Evolutionary conservation across 1,140 invertebrate species (phyloP), one percentile per base, ranked within the genome.

Genomic region (Drosophila watanabei): DNA sequence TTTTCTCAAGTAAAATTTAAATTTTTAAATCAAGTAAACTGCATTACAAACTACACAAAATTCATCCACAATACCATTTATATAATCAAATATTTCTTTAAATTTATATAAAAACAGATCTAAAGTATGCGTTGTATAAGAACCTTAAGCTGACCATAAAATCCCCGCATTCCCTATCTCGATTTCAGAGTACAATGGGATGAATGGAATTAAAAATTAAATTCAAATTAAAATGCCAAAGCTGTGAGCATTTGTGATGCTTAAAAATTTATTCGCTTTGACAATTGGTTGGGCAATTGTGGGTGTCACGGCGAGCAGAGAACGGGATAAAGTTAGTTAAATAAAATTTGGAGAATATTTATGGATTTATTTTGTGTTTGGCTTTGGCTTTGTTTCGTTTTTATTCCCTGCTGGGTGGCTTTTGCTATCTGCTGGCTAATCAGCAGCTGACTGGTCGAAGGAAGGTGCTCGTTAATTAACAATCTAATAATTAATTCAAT

Each of bases 401-500:
- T 48, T 18, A 28, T 52, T 61, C 39, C 37, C 32, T 39, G 54
- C 61, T 41, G 46, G 45, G 75, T 52, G 71, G 63, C 49, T 78
- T 61, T 58, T 32, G 18, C 24, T 33, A 64, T 76, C 43, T 33
- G 18, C 41, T 20, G 56, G 37, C 41, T 80, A 83, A 84, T 83
- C 81, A 72, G 62, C 48, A 72, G 62, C 39, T 20, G 24, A 45
- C 70, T 52, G 68, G 46, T 43, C 30, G 10, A 32, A 14, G 41
- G 68, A 20, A 60, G 68, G 58, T 43, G 43, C 20, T 39, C n/a
- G 18, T 73, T 77, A 85, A 84, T 84, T 84, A 84, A 80, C 79
- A 59, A 64, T 46, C 77, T 66, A 64, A 85, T 81, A 85, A 85
- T 63, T 75, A 77, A 84, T 85, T 80, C 58, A 72, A 77, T 28